Evolutionary conservation across 2,888 invertebrate genomes (phyloP).

Genomic region (Camptogramma bilineatum): DNA sequence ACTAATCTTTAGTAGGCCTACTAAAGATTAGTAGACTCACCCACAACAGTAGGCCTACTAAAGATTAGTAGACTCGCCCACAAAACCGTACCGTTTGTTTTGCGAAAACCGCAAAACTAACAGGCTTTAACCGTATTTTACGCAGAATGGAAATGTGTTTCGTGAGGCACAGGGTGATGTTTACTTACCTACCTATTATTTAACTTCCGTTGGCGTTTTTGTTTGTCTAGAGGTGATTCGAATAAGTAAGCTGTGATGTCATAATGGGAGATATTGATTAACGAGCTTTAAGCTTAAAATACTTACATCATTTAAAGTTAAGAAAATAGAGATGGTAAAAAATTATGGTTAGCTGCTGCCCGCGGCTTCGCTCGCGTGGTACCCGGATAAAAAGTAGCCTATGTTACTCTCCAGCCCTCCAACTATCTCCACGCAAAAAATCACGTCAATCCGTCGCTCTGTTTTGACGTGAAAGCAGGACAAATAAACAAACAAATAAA

Average conservation of each 20-base stretch:
- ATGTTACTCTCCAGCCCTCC: no score
- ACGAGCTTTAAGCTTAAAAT: background rate
- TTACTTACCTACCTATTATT: background rate
- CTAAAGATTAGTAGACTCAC: background rate
- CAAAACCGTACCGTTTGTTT: slow-evolving; percentile 14
- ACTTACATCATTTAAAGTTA: no score
- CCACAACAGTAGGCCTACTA: background rate
- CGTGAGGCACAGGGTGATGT: slow-evolving; percentile 11
- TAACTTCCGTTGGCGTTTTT: background rate
- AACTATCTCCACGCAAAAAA: no score
- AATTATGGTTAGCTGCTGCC: no score
- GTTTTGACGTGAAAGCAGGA: no score
- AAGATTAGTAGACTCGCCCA: background rate
- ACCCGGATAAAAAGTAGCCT: no score
- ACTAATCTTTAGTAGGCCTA: no score
- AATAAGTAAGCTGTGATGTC: background rate
- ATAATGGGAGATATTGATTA: background rate
- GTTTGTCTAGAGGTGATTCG: background rate
- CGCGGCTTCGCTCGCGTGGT: no score
- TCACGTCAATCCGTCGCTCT: no score
- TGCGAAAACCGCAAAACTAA: slow-evolving; percentile 20
- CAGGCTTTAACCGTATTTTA: slow-evolving; percentile 23
- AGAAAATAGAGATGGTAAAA: no score
- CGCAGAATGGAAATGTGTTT: slow-evolving; percentile 27
- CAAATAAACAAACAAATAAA: no score